A percentile compares a stretch with the other conserved stretches of the same genome.
Evolutionary conservation across 1,140 invertebrate genomes (phyloP).

Genomic region (Halictus rubicundus): DNA sequence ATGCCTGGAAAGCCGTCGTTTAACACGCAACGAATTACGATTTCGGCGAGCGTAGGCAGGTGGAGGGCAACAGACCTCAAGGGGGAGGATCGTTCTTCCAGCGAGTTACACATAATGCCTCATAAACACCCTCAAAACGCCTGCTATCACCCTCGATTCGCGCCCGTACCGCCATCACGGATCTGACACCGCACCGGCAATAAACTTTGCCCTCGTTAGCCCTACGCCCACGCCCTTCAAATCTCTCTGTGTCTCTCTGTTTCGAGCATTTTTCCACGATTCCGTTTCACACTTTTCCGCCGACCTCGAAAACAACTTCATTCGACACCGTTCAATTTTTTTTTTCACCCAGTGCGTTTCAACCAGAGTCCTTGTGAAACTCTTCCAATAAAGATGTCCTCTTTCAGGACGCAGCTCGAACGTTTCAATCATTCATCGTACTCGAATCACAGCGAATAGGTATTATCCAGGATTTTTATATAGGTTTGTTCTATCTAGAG

Average conservation of each 20-base stretch:
- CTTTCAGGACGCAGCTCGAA: too few relatives aligned
- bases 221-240: slow-evolving; percentile 23
- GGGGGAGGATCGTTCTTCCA: slow-evolving; percentile 78
- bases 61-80: slow-evolving; percentile 69
- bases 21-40: slow-evolving; percentile 67
- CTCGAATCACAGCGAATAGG: too few relatives aligned
- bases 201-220: slow-evolving; percentile 76
- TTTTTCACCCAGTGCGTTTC: not conserved
- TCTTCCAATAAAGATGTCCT: too few relatives aligned
- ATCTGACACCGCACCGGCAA: slow-evolving; percentile 72
- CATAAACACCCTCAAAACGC: slow-evolving; percentile 80
- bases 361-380: too few relatives aligned
- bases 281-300: not conserved
- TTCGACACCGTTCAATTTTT: not conserved
- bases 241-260: slow-evolving; percentile 8
- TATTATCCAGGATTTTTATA: too few relatives aligned
- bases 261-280: not conserved
- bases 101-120: slow-evolving; percentile 80
- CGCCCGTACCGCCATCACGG: slow-evolving; percentile 66
- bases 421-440: too few relatives aligned
- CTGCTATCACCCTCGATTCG: slow-evolving; percentile 73
- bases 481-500: too few relatives aligned
- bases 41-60: slow-evolving; percentile 70
- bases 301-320: too few relatives aligned
- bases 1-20: slow-evolving; percentile 23